Percentiles rank a stretch among this genome's conserved stretches.
Conservation (phyloP, 1,140 invertebrate genomes). For the Akabosia matsudoensis region DNA sequence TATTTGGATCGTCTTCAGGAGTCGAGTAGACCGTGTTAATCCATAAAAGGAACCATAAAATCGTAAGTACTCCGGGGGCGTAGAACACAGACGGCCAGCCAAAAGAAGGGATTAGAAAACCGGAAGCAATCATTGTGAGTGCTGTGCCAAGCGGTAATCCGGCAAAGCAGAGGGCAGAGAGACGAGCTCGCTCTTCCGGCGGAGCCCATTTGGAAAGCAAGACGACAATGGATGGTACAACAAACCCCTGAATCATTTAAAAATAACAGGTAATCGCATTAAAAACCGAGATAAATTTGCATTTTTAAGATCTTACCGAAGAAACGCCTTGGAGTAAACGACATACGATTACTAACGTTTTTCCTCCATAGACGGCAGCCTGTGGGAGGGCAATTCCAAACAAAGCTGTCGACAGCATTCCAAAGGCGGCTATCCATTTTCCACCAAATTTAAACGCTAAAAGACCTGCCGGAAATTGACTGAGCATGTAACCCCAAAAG, state of each 20-base stretch:
- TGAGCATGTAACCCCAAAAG: slow-evolving; percentile 70
- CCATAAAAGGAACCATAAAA: slow-evolving; percentile 80
- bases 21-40: slow-evolving; percentile 78
- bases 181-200: slow-evolving; percentile 62
- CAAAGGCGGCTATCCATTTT: slow-evolving; percentile 66
- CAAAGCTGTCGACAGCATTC: slow-evolving; percentile 66
- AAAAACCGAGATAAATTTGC: not conserved
- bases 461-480: slow-evolving; percentile 69
- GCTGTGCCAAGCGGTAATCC: slow-evolving; percentile 76
- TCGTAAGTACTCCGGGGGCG: slow-evolving; percentile 69
- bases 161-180: slow-evolving; percentile 50
- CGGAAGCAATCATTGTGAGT: slow-evolving; percentile 75
- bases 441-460: slow-evolving; percentile 71
- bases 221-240: not conserved
- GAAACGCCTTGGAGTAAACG: slow-evolving; percentile 69
- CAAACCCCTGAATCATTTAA: not conserved
- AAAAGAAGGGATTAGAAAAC: slow-evolving; percentile 69
- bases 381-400: slow-evolving; percentile 68
- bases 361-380: slow-evolving; percentile 62
- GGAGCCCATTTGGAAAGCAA: slow-evolving; percentile 81
- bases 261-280: not conserved
- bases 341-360: slow-evolving; percentile 61
- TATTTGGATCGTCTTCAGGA: slow-evolving; percentile 79
- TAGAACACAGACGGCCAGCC: slow-evolving; percentile 84
- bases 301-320: slow-evolving; percentile 56